Percentiles rank a stretch among this genome's conserved stretches.
Conservation (phyloP, 2,797 vertebrate genomes). For the Manis pentadactyla region DNA sequence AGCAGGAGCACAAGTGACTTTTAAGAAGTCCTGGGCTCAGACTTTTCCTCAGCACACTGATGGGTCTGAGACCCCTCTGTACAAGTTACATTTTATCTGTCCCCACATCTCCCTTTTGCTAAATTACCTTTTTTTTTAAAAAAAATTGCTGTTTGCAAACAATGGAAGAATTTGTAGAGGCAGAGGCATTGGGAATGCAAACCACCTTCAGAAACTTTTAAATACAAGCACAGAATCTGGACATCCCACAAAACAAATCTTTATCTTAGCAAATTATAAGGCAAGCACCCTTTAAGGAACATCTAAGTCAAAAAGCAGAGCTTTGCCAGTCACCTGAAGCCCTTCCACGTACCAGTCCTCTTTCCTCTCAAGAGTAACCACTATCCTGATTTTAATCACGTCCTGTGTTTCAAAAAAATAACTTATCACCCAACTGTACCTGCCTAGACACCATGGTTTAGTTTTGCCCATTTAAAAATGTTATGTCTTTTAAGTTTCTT, state of each 20-base stretch:
- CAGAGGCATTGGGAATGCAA: background rate
- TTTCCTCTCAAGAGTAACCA: too few species aligned
- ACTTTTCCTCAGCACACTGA: constrained; percentile 67
- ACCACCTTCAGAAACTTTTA: background rate
- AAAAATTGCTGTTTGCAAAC: background rate
- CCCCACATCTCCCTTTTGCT: background rate
- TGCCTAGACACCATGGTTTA: background rate
- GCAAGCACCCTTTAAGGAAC: background rate
- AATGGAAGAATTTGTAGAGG: background rate
- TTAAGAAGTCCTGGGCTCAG: constrained; percentile 38
- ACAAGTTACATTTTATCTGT: background rate
- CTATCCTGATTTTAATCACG: background rate
- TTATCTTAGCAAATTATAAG: background rate
- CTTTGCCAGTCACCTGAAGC: background rate
- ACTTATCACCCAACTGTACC: background rate
- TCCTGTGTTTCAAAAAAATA: background rate
- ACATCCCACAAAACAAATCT: background rate
- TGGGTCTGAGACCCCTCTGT: constrained; percentile 12
- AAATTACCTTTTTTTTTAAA: background rate
- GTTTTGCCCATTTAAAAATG: background rate
- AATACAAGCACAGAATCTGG: background rate
- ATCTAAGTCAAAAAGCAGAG: background rate
- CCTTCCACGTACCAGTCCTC: background rate
- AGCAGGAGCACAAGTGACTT: constrained; percentile 55
- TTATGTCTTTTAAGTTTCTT: background rate